Conservation (phyloP, 2,888 invertebrate species). For the Syrista parreyssii region DNA sequence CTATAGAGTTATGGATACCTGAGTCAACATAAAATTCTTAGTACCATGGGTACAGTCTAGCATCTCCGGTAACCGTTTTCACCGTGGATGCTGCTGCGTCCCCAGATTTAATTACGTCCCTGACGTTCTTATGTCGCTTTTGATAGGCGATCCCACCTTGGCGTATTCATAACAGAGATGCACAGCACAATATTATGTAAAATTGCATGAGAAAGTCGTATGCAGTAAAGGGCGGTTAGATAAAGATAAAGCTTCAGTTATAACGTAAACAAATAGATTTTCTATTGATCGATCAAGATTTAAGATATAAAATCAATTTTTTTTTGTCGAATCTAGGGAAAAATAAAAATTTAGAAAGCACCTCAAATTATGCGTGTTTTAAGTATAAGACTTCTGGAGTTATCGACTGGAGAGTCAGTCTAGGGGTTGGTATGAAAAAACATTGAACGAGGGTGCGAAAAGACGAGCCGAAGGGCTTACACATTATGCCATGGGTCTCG, state of each 20-base stretch:
- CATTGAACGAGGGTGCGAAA: not conserved
- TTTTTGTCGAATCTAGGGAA: not conserved
- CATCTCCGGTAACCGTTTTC: not conserved
- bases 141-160: not conserved
- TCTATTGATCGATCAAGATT: not conserved
- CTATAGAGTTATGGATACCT: not conserved
- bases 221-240: not conserved
- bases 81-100: not conserved
- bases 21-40: not conserved
- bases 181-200: not conserved
- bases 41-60: not conserved
- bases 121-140: not conserved
- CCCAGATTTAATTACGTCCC: not conserved
- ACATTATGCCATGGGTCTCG: not conserved
- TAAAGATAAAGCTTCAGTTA: not conserved
- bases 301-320: not conserved
- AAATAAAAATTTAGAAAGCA: not conserved
- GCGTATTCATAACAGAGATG: not conserved
- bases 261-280: not conserved
- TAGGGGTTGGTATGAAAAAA: not conserved
- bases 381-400: not conserved
- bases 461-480: not conserved
- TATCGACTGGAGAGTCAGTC: not conserved
- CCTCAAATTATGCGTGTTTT: not conserved
- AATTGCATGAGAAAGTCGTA: not conserved